A percentile compares a stretch with the other conserved stretches of the same genome.
phyloP scores from a whole-genome alignment of 2,113 vertebrate genomes.

The Oxygymnocypris stewartii region DNA sequence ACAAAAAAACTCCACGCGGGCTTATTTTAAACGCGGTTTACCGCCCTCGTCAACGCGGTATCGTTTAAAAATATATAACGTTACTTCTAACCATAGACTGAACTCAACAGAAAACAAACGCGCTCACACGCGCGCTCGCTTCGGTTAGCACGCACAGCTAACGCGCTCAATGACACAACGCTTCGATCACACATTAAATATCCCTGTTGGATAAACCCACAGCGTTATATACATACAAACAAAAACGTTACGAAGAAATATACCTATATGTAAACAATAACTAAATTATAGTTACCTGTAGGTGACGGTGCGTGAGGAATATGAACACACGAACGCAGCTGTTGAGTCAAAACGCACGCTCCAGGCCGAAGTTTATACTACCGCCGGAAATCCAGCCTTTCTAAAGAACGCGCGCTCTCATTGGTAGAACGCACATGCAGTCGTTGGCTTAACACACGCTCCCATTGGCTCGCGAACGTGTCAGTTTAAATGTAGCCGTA shows the following conservation, averaged over 20 bases:
- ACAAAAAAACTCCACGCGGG: not conserved
- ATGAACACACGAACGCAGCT: conserved; percentile 22
- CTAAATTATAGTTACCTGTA: conserved; percentile 59
- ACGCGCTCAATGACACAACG: conserved; percentile 5
- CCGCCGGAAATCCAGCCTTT: conserved; percentile 66
- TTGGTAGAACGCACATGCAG: conserved; percentile 58
- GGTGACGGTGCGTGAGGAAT: not conserved
- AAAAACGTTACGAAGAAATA: not conserved
- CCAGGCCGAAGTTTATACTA: conserved; percentile 70
- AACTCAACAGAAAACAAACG: no score
- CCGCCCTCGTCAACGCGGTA: fast-evolving
- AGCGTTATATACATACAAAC: not conserved
- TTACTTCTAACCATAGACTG: no score
- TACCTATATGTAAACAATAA: not conserved
- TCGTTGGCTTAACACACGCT: not conserved
- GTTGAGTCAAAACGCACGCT: conserved; percentile 67
- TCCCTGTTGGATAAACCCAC: not conserved
- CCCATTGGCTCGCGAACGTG: conserved; percentile 60
- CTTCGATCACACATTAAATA: no score
- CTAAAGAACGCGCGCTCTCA: not conserved
- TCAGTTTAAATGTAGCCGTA: not conserved
- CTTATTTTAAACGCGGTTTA: fast-evolving
- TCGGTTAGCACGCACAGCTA: conserved; percentile 18
- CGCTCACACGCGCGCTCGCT: not conserved
- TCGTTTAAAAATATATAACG: fast-evolving